Percentiles rank a stretch among this genome's conserved stretches.
Conservation (phyloP, 2,888 invertebrate genomes). For the Tenthredo scrophulariae region DNA sequence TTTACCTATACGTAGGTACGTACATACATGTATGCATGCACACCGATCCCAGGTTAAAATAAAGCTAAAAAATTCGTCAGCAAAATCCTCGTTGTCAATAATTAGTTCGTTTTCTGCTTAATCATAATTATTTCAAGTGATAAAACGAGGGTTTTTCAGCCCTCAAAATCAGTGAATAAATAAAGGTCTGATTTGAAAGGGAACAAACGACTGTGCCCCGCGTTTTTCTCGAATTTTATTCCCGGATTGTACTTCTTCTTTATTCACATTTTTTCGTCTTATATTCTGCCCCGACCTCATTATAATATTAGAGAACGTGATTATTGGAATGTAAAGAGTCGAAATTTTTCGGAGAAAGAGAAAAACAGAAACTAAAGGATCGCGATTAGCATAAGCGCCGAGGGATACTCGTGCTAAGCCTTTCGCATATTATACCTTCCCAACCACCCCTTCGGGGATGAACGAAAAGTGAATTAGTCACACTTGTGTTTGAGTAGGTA, state of each 20-base stretch:
- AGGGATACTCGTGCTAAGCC: not conserved
- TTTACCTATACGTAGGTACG: not conserved
- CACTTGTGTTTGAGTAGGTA: not conserved
- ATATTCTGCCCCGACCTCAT: not conserved
- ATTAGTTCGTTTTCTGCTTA: not conserved
- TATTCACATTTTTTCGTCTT: not conserved
- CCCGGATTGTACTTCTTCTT: not conserved
- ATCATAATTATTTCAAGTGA: not conserved
- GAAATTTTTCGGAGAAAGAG: not conserved
- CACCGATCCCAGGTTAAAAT: not conserved
- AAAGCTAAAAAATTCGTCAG: not conserved
- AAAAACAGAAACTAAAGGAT: not conserved
- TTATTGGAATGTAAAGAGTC: not conserved
- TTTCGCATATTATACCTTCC: not conserved
- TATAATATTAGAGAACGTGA: not conserved
- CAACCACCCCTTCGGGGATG: not conserved
- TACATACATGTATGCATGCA: too few relatives aligned
- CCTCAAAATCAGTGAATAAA: not conserved
- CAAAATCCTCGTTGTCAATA: not conserved
- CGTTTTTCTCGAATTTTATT: not conserved
- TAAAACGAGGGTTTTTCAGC: not conserved
- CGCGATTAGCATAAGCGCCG: not conserved
- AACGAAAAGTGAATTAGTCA: slow-evolving; percentile 24
- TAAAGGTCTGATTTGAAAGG: not conserved
- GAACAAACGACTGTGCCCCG: not conserved